Base-by-base conservation (phyloP, 2,797 vertebrate genomes). In the Neopelma chrysocephalum region DNA sequence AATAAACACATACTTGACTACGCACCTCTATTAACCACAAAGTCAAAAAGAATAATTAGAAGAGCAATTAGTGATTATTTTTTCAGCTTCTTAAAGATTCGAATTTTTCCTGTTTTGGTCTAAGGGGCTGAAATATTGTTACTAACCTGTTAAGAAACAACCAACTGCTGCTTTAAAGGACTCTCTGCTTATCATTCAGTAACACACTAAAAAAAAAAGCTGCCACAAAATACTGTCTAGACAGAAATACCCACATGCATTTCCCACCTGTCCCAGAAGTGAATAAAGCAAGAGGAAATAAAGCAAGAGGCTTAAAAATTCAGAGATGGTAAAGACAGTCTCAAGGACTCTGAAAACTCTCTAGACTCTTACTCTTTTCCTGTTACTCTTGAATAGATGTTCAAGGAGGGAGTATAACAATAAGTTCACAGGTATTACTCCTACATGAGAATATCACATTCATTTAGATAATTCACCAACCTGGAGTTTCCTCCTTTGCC, bases 371-470 rank as follows among this genome's bases (percentile, higher is more conserved):
- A 45, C 42, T 38, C 47, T 71, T 79, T 84, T 64, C 26, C 47
- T 88, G 31, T 22, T 58, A 14, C 10, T 31, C n/a, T 17, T 65
- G 11, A 68, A 89, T 10, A 57, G 29, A 34, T 2, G 0, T 53
- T 75, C 40, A 25, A 72, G 38, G 21, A 58, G 9, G 10, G 7
- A 79, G 2, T 48, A 27, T 4, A 51, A 56, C 13, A 53, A 27
- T n/a, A 48, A 45, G 29, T 47, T 85, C 21, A 64, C 21, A 68
- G 50, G 5, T 53, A 36, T 3, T 22, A 76, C 6, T 18, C 15
- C 14, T 47, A 2, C 3, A 1, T 11, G 31, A 3, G 1, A 60
- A 15, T 61, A 13, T 32, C 4, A 1, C 5, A 27, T 23, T 60
- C 7, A 11, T 53, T 82, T 27, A 80, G 29, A 15, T 48, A 29